Evolutionary conservation across 2,888 invertebrate species (phyloP).

Genomic region (Tuberolachnus salignus): DNA sequence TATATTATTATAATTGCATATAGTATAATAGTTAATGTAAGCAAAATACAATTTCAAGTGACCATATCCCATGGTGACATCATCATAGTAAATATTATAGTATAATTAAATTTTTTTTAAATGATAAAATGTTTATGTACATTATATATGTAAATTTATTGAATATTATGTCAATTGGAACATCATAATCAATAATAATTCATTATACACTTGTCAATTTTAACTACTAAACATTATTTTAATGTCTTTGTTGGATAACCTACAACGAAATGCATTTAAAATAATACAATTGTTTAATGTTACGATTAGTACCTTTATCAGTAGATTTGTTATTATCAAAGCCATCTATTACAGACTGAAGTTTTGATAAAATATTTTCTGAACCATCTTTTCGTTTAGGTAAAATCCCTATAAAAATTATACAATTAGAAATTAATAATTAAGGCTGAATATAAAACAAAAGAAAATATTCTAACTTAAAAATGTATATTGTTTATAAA

Average conservation of each 20-base stretch:
- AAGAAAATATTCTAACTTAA: too few species aligned
- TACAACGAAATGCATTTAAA: neutral
- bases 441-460: neutral
- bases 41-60: too few species aligned
- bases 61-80: too few species aligned
- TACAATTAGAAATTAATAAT: neutral
- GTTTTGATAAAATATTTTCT: slow-evolving; percentile 88
- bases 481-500: neutral
- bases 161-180: too few species aligned
- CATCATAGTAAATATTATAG: neutral
- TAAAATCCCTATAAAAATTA: slow-evolving; percentile 72
- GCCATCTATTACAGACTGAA: slow-evolving; percentile 71
- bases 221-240: too few species aligned
- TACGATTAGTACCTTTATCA: slow-evolving; percentile 33
- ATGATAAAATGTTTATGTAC: neutral
- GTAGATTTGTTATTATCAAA: slow-evolving; percentile 28
- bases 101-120: too few species aligned
- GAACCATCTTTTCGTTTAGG: slow-evolving; percentile 97
- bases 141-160: too few species aligned
- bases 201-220: too few species aligned
- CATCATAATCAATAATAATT: too few species aligned
- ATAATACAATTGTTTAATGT: neutral
- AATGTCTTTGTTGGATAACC: too few species aligned
- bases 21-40: too few species aligned
- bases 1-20: too few species aligned